phyloP scores from a whole-genome alignment of 2,113 vertebrate genomes.

The Heloderma charlesbogerti region DNA sequence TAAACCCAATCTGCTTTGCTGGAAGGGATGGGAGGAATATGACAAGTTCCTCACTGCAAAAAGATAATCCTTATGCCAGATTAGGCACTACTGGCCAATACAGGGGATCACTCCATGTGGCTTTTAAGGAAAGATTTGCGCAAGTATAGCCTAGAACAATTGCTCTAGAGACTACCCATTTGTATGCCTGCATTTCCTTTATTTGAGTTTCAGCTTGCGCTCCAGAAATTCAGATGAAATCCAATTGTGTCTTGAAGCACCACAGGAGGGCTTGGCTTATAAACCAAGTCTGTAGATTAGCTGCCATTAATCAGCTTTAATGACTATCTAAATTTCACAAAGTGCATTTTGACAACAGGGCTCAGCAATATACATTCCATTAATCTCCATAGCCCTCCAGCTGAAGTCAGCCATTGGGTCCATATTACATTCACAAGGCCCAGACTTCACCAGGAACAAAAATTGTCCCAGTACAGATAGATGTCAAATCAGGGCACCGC shows the following conservation, averaged over 20 bases:
- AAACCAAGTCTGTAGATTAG: not conserved
- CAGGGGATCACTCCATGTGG: not conserved
- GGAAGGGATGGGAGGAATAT: not conserved
- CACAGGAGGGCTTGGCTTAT: not conserved
- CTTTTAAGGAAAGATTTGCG: not conserved
- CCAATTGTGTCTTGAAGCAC: not conserved
- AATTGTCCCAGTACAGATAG: not conserved
- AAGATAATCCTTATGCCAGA: not conserved
- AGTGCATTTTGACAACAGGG: conserved; percentile 34
- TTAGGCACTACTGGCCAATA: not conserved
- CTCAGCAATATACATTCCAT: not conserved
- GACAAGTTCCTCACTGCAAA: not conserved
- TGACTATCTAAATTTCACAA: not conserved
- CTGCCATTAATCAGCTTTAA: conserved; percentile 4
- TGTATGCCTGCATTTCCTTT: not conserved
- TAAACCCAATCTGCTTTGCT: not conserved
- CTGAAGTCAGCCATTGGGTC: conserved; percentile 17
- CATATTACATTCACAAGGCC: not conserved
- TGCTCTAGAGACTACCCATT: not conserved
- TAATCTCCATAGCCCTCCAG: not conserved
- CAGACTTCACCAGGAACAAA: not conserved
- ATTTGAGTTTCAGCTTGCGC: not conserved
- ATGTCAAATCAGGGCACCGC: not conserved
- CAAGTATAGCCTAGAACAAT: conserved; percentile 1
- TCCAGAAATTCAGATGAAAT: conserved; percentile 6